Evolutionary conservation across 2,888 invertebrate genomes (phyloP), one percentile per base, ranked within the genome.

Genomic region (Leistus spinibarbis): DNA sequence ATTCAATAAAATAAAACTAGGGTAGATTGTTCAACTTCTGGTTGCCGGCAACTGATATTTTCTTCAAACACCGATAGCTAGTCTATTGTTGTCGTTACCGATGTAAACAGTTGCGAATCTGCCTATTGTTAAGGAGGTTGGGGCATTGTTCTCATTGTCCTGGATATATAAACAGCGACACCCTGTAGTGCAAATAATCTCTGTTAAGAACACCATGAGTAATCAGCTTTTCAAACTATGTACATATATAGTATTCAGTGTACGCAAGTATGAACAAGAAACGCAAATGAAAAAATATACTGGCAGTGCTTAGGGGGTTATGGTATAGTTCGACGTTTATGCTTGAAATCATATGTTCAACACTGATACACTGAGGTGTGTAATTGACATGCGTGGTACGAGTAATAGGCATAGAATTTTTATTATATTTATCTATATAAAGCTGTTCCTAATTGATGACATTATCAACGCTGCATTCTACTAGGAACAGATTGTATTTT

Each of bases 171-270:
- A 83, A 82, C 82, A 81, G 80, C 83, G 83, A 84, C 84, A 83
- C 84, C 84, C 84, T 79, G 82, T 80, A 80, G 84, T 83, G 84
- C 27, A 81, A 82, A 82, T 84, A 84, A 84, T 84, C 84, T 83
- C 78, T 77, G 80, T 76, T 81, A 81, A 81, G 81, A 63, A 80
- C 81, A 81, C 79, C 79, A 81, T 79, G 78, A 78, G 78, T 83
- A 84, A 84, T 84, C 83, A 82, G 83, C 82, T 84, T 83, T 83
- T 77, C 70, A 77, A 76, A 24, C 54, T 71, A 64, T 71, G 64
- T 23, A 64, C 22, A 71, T 24, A 24, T 27, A 62, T 65, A 53
- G n/a, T n/a, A n/a, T n/a, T n/a, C n/a, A n/a, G n/a, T n/a, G n/a
- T 40, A 40, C 40, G 40, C 40, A 40, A 40, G n/a, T 40, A 40